Evolutionary conservation across 2,888 invertebrate species (phyloP).

Genomic region (Lycocerus yunnanus): DNA sequence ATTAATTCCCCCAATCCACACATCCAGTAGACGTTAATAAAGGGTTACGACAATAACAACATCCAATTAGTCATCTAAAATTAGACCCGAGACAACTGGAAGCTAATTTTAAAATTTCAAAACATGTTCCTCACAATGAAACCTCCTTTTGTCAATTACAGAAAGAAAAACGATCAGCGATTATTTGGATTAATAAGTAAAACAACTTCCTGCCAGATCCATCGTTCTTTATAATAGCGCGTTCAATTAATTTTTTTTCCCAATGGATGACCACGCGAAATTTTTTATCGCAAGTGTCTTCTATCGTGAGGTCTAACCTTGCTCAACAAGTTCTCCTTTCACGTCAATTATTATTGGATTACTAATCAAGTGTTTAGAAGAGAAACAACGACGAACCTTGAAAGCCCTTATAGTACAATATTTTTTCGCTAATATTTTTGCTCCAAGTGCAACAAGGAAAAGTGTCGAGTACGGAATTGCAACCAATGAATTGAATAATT

Average conservation of each 20-base stretch:
- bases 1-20: not conserved
- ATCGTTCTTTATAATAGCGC: not conserved
- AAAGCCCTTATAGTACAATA: too few relatives aligned
- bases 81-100: not conserved
- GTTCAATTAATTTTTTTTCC: not conserved
- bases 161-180: not conserved
- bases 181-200: not conserved
- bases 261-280: not conserved
- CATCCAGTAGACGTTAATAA: not conserved
- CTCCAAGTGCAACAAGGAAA: not conserved
- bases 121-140: not conserved
- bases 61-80: not conserved
- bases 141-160: not conserved
- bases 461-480: not conserved
- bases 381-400: not conserved
- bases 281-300: not conserved
- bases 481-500: not conserved
- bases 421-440: too few relatives aligned
- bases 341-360: not conserved
- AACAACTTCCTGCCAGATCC: not conserved
- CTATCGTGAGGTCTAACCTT: not conserved
- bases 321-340: not conserved
- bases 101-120: not conserved
- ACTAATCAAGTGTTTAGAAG: not conserved
- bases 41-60: slow-evolving; percentile 1